These are phyloP conservation scores for Sarcophaga caerulescens DNA, from an alignment of 2,888 invertebrate species.

Conservation along the genomic window DNA sequence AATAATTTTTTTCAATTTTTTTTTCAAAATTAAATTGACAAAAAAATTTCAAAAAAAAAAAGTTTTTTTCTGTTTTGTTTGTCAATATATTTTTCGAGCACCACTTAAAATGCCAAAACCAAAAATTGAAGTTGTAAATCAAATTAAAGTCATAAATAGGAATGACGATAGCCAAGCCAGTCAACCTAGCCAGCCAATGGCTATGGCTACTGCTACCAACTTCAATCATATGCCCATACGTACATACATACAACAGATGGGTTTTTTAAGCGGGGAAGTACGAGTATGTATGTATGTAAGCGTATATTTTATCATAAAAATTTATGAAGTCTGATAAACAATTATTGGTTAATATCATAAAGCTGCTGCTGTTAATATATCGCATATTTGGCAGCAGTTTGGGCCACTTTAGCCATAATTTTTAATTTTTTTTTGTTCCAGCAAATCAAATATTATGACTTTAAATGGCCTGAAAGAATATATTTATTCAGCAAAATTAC, in stretches of 20 bases:
- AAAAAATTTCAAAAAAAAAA: background rate
- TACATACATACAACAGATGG: background rate
- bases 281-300: background rate
- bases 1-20: background rate
- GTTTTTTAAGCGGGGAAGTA: background rate
- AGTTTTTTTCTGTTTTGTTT: background rate
- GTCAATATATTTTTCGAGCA: conserved; percentile 54
- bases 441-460: conserved; percentile 36
- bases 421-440: background rate
- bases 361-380: conserved; percentile 12
- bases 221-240: too few relatives aligned
- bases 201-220: too few relatives aligned
- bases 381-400: background rate
- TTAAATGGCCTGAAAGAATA: conserved; percentile 13
- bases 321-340: conserved; percentile 53
- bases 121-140: conserved; percentile 52
- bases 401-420: background rate
- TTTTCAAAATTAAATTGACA: background rate
- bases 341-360: conserved; percentile 54
- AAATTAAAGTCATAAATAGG: conserved; percentile 49
- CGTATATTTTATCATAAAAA: conserved; percentile 3
- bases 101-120: conserved; percentile 53
- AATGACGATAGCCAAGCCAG: background rate
- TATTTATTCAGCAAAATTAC: conserved; percentile 39
- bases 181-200: too few relatives aligned